Evolutionary conservation across 2,797 vertebrate species (phyloP).

Genomic region (Sphenodon punctatus): DNA sequence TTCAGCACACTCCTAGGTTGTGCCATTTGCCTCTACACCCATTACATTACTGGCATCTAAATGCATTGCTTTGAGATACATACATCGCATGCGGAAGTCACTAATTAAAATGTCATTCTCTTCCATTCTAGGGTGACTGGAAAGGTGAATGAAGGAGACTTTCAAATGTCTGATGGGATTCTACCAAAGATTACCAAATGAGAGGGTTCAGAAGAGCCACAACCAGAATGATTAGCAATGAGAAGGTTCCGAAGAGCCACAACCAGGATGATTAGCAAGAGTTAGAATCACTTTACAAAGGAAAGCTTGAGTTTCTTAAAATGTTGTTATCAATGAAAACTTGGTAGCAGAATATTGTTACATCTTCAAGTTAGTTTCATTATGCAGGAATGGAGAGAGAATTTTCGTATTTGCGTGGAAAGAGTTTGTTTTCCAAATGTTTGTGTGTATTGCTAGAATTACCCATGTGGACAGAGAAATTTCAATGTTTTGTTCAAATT

Average conservation of each 20-base stretch:
- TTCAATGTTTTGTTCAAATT: background rate
- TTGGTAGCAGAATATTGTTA: background rate
- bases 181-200: constrained; percentile 3
- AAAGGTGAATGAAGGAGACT: background rate
- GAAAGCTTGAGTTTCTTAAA: background rate
- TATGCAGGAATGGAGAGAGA: no score
- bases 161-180: constrained; percentile 2
- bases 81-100: background rate
- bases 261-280: background rate
- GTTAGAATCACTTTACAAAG: background rate
- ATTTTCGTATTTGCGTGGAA: no score
- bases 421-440: background rate
- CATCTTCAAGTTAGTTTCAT: no score
- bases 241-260: background rate
- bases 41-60: no score
- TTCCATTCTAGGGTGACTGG: background rate
- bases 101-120: background rate
- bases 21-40: no score
- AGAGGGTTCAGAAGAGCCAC: background rate
- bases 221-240: background rate
- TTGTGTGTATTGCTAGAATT: constrained; percentile 34
- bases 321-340: no score
- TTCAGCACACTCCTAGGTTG: no score
- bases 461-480: background rate
- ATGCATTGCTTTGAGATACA: background rate